phyloP scores from a whole-genome alignment of 1,140 invertebrate genomes.

The Drosophila pachea region DNA sequence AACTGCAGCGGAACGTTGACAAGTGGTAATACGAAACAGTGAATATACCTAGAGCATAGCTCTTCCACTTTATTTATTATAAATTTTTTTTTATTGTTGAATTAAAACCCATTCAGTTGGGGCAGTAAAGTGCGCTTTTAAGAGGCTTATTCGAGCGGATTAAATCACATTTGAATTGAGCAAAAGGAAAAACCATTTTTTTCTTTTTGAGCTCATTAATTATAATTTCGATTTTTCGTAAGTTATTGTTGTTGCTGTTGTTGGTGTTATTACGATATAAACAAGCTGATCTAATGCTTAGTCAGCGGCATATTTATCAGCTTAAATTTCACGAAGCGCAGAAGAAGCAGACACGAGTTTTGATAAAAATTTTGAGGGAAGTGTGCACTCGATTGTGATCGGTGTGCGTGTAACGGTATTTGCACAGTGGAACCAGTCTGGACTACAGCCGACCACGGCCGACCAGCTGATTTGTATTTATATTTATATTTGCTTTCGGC shows the following conservation, averaged over 20 bases:
- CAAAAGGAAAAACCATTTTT: conserved; percentile 1
- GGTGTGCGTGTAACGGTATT: neutral
- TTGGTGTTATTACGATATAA: conserved; percentile 14
- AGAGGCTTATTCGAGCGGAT: conserved; percentile 3
- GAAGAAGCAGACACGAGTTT: conserved; percentile 24
- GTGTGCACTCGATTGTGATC: no score
- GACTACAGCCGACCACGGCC: neutral
- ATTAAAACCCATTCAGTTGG: neutral
- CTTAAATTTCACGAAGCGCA: conserved; percentile 30
- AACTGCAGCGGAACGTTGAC: neutral
- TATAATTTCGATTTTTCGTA: conserved; percentile 37
- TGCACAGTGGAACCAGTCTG: neutral
- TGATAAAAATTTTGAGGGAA: conserved; percentile 36
- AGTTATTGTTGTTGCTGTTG: no score
- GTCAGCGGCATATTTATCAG: conserved; percentile 29
- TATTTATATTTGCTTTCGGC: conserved; percentile 35
- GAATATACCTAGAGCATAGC: neutral
- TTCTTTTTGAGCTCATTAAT: conserved; percentile 19
- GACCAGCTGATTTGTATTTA: conserved; percentile 61
- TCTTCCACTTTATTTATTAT: no score
- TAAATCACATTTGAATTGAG: conserved; percentile 17
- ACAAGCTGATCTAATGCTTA: neutral
- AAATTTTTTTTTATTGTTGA: neutral
- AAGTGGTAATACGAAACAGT: conserved; percentile 7
- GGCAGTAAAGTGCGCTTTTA: neutral